phyloP scores from a whole-genome alignment of 2,888 invertebrate species.

The Pachymerium ferrugineum region DNA sequence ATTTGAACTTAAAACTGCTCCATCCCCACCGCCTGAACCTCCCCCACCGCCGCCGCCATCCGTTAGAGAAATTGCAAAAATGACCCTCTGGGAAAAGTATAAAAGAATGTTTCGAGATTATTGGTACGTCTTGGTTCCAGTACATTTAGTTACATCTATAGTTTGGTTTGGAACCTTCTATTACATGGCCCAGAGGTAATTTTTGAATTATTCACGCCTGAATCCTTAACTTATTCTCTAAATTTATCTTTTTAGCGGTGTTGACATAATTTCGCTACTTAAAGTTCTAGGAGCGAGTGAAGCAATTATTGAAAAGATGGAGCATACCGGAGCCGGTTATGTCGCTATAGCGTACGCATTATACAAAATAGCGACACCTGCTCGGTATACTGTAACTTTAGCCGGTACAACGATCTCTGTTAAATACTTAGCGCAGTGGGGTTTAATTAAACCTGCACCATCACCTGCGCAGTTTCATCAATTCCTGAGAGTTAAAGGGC shows the following conservation, averaged over 20 bases:
- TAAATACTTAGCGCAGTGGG: slow-evolving; percentile 68
- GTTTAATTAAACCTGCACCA: slow-evolving; percentile 77
- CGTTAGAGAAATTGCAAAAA: not conserved
- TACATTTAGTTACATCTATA: slow-evolving; percentile 80
- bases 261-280: slow-evolving; percentile 76
- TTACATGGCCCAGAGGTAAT: slow-evolving; percentile 74
- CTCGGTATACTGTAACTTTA: slow-evolving; percentile 84
- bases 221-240: not conserved
- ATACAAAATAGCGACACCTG: slow-evolving; percentile 87
- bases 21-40: not conserved
- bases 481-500: slow-evolving; percentile 55
- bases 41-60: not conserved
- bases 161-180: slow-evolving; percentile 87
- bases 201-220: not conserved
- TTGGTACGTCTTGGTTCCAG: slow-evolving; percentile 93
- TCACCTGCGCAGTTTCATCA: slow-evolving; percentile 59
- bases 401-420: slow-evolving; percentile 82
- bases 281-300: slow-evolving; percentile 74
- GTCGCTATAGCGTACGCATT: slow-evolving; percentile 83
- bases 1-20: not conserved
- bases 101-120: slow-evolving; percentile 90
- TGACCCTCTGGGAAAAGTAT: slow-evolving; percentile 69
- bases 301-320: slow-evolving; percentile 65
- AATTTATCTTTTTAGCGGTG: slow-evolving; percentile 63
- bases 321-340: slow-evolving; percentile 75